Percentiles rank a stretch among this genome's conserved stretches.
Evolutionary conservation across 2,113 vertebrate species (phyloP).

Genomic region (Microtus richardsoni): DNA sequence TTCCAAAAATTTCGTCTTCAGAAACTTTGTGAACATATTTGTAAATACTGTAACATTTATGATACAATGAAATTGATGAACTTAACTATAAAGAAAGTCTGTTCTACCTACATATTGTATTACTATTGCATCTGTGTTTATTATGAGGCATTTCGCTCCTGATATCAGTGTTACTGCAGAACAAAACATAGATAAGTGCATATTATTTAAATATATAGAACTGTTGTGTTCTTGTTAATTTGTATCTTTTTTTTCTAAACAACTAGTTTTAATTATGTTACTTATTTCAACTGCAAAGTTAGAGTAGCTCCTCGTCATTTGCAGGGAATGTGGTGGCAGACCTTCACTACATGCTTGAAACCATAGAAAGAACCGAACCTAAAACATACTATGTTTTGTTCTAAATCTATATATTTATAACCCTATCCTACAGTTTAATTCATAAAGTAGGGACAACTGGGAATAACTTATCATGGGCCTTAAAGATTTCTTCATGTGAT

Average conservation of each 20-base stretch:
- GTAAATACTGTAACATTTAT: background rate
- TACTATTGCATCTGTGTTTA: background rate
- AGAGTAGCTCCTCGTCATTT: background rate
- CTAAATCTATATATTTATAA: background rate
- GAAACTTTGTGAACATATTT: background rate
- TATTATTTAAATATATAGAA: background rate
- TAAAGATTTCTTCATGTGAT: background rate
- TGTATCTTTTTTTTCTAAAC: background rate
- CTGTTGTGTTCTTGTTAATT: background rate
- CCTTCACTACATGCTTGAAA: background rate
- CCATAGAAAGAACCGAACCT: background rate
- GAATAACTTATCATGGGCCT: background rate
- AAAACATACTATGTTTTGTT: background rate
- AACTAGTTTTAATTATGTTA: background rate
- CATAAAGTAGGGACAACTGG: background rate
- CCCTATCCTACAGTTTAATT: background rate
- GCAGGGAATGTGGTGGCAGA: background rate
- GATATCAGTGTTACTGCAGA: background rate
- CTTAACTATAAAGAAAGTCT: background rate
- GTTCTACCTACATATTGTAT: background rate
- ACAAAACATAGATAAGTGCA: background rate
- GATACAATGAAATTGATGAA: background rate
- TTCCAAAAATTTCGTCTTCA: slow-evolving; percentile 30
- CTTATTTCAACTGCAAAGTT: background rate
- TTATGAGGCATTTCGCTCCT: background rate